Base-by-base conservation (phyloP, 2,113 vertebrate genomes). In the Procavia capensis region DNA sequence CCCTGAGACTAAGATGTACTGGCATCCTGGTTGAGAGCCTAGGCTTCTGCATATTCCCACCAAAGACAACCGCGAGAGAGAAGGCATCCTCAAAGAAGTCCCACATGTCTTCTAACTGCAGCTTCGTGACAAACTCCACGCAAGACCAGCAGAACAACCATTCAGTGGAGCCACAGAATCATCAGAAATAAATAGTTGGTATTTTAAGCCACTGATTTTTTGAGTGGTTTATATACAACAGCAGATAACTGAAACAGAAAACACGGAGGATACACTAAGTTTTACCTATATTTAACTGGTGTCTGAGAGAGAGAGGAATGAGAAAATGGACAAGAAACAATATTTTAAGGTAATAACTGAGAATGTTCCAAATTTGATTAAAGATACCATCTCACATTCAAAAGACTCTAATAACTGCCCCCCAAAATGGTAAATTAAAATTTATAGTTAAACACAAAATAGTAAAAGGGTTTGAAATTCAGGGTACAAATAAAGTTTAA, bases 131-230 rank as follows among this genome's bases (percentile, higher is more conserved):
- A 87, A 36, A 82, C 9, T 25, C 17, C 34, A 70, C 61, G 36
- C 31, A 82, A 82, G 25, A 92, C 4, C 31, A 75, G 66, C 41
- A 81, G 64, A 95, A 83, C 22, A 79, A 83, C 36, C 89, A 95
- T 45, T 14, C 70, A 92, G 0, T 25, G 78, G 39, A 57, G 54
- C 24, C 22, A 83, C 17, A 79, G 59, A 78, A 92, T 47, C n/a
- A 63, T 57, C 36, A 86, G 34, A 80, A 63, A 45, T 63, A 90
- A 80, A 74, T 57, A 9, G 6, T 20, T 85, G 36, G 14, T 74
- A 10, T 68, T 75, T 68, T 87, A 59, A 80, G 36, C 22, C 74
- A 80, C 43, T 74, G 74, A n/a, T 20, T 64, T 50, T 95, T 81
- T 22, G 19, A 85, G 74, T 25, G 29, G 19, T 70, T 80, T 80